Percentiles rank a stretch among this genome's conserved stretches.
Conservation (phyloP, 2,797 vertebrate species). For the Orestias chungarensis region DNA sequence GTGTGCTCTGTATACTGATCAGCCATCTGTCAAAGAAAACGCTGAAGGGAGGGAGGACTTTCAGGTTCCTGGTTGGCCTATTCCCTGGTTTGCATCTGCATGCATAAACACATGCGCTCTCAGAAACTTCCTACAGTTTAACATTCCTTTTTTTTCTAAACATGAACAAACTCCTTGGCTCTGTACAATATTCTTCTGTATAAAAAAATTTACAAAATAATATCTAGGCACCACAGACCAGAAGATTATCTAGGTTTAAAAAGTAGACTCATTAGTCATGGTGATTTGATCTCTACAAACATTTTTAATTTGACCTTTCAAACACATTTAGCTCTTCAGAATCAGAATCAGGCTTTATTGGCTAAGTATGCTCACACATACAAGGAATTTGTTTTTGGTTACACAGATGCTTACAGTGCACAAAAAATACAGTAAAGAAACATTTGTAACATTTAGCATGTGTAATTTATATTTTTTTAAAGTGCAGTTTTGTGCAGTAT, state of each 20-base stretch:
- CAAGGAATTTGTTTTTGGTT: too few species aligned
- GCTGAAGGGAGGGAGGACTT: not conserved
- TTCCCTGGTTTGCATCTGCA: constrained; percentile 13
- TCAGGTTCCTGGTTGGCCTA: constrained; percentile 23
- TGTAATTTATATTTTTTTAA: too few species aligned
- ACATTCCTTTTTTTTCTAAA: constrained; percentile 1
- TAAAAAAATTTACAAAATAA: not conserved
- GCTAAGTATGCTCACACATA: too few species aligned
- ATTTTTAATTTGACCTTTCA: not conserved
- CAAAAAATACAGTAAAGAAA: too few species aligned
- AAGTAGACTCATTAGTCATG: too few species aligned
- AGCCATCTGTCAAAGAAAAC: constrained; percentile 19
- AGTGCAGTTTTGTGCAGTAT: too few species aligned
- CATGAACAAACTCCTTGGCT: not conserved
- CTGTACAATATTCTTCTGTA: not conserved
- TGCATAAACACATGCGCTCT: constrained; percentile 1
- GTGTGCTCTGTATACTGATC: constrained; percentile 43
- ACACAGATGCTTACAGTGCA: too few species aligned
- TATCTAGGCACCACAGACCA: not conserved
- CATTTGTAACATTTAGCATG: too few species aligned
- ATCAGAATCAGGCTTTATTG: too few species aligned
- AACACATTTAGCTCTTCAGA: not conserved
- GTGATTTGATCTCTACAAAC: not conserved
- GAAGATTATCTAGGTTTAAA: not conserved
- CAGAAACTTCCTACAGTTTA: constrained; percentile 7